Percentiles rank a stretch among this genome's conserved stretches.
Conservation (phyloP, 2,113 vertebrate genomes). For the Merops nubicus region DNA sequence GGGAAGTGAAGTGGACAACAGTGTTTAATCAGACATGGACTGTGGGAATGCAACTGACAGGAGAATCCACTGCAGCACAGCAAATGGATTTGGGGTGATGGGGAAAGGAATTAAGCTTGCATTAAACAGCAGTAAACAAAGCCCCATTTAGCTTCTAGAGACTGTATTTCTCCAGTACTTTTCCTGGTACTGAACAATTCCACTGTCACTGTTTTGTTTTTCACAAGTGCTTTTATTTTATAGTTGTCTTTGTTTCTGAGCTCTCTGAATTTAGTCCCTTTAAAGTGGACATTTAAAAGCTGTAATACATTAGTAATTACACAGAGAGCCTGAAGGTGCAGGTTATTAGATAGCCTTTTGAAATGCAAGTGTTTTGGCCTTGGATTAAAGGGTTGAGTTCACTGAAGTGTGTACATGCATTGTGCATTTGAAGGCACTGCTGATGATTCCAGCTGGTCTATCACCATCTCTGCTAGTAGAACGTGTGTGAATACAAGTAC, state of each 20-base stretch:
- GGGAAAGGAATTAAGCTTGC: slow-evolving; percentile 26
- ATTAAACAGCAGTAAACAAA: slow-evolving; percentile 40
- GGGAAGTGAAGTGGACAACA: slow-evolving; percentile 32
- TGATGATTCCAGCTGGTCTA: background rate
- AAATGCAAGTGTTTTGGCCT: background rate
- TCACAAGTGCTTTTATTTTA: background rate
- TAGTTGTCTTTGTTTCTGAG: background rate
- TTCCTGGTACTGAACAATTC: slow-evolving; percentile 1
- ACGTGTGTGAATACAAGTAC: background rate
- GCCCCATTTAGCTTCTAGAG: background rate
- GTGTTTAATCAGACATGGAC: slow-evolving; percentile 15
- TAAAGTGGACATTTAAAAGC: background rate
- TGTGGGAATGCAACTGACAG: slow-evolving; percentile 62
- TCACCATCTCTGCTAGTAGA: background rate
- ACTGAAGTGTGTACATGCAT: accelerated
- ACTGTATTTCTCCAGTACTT: background rate
- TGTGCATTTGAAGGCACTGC: background rate
- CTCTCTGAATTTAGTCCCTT: background rate
- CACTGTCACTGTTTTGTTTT: background rate
- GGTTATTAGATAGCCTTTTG: background rate
- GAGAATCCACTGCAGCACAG: slow-evolving; percentile 20
- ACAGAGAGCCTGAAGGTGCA: background rate
- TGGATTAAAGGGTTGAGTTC: background rate
- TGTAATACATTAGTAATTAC: background rate
- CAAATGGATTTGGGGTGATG: slow-evolving; percentile 3